These are phyloP conservation scores for Pyrochroa serraticornis DNA, from an alignment of 2,888 invertebrate species.

Conservation along the genomic window DNA sequence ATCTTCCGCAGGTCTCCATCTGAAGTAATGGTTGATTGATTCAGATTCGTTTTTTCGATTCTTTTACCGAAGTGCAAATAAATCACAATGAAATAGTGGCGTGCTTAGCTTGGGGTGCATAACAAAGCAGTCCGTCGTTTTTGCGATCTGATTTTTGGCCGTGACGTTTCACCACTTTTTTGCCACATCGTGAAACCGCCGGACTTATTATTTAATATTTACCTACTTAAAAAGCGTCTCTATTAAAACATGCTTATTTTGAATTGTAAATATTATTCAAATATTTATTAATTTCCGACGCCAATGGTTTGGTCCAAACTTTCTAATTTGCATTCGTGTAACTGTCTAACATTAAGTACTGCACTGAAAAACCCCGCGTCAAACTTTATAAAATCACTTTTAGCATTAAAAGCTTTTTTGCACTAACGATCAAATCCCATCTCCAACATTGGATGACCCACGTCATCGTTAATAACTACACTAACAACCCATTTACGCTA, in stretches of 20 bases:
- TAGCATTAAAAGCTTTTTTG: conserved; percentile 4
- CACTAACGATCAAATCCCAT: neutral
- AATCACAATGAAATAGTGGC: conserved; percentile 60
- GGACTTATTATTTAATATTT: conserved; percentile 41
- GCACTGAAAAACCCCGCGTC: too few relatives aligned
- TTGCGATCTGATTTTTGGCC: conserved; percentile 54
- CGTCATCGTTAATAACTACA: neutral
- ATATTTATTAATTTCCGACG: conserved; percentile 48
- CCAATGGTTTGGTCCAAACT: conserved; percentile 33
- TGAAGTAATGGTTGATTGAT: conserved; percentile 60
- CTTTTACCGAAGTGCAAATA: conserved; percentile 59
- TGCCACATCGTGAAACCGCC: conserved; percentile 10
- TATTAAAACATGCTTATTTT: conserved; percentile 53
- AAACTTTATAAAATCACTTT: conserved; percentile 30
- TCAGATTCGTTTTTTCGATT: conserved; percentile 60
- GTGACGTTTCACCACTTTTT: conserved; percentile 28
- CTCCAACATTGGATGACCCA: too few relatives aligned
- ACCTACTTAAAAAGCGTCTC: conserved; percentile 43
- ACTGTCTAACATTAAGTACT: neutral
- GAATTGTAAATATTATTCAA: conserved; percentile 53
- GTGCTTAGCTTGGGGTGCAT: conserved; percentile 56
- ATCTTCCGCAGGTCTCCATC: conserved; percentile 58
- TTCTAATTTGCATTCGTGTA: conserved; percentile 32
- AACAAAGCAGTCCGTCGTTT: conserved; percentile 57
- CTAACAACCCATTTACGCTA: neutral